Base-by-base conservation (phyloP, 2,797 vertebrate species). In the Mormyrops attenuatus region DNA sequence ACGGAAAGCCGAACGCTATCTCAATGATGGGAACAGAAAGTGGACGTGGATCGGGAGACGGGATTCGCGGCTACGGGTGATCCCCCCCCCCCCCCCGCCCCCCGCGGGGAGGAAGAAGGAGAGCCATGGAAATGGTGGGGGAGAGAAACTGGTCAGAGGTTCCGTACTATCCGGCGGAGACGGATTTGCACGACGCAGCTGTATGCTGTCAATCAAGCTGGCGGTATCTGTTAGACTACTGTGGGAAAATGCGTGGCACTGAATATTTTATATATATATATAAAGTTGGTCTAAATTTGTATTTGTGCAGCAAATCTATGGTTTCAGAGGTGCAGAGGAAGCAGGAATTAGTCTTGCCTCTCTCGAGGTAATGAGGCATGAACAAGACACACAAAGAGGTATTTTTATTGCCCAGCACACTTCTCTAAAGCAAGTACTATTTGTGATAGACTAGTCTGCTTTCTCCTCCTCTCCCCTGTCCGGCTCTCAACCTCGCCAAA, bases 141-240 rank as follows among this genome's bases (percentile, higher is more conserved):
- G 88, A 91, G 91, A 89, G 90, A 90, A 91, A 89, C 80, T 80
- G 41, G 90, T 89, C 93, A 93, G 92, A 90, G 92, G 92, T 49
- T 85, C 30, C 34, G n/a, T 82, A 88, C n/a, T 17, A 53, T 47
- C 13, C 41, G 22, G 94, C 93, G 92, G 92, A 93, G 92, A 95
- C 94, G 95, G 94, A 95, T 96, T 95, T 95, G 95, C 94, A 94
- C 95, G 94, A 93, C 92, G 94, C 96, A 96, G 96, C 96, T 97
- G 96, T 95, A 94, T 94, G 94, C 85, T 95, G 95, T 96, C 95
- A 96, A 94, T 97, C 96, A 96, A 94, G 92, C 92, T 73, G 30
- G 8, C 93, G 90, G 91, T 95, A 94, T 94, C 95, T 94, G 94
- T 93, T 93, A 94, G 93, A 92, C 90, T 91, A 88, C 91, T 94